Conservation (phyloP, 2,797 vertebrate species). For the Chromobotia macracanthus region DNA sequence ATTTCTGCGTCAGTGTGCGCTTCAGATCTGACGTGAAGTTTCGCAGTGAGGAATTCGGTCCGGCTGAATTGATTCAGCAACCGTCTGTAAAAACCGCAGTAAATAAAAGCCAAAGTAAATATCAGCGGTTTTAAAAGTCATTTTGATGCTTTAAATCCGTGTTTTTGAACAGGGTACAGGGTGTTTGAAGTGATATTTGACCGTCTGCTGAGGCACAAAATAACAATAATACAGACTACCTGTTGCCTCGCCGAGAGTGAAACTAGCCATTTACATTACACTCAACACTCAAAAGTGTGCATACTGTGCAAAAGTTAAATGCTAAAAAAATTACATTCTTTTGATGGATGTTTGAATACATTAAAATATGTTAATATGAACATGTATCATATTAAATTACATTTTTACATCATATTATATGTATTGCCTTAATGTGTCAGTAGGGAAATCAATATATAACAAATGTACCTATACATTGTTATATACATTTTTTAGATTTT, state of each 20-base stretch:
- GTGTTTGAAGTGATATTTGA: neutral
- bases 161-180: neutral
- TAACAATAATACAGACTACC: neutral
- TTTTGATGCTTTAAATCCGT: neutral
- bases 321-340: neutral
- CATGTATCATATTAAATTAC: too few species aligned
- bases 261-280: neutral
- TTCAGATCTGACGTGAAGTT: slow-evolving; percentile 18
- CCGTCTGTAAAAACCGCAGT: neutral
- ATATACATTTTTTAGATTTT: too few species aligned
- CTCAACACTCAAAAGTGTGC: too few species aligned
- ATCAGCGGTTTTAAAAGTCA: neutral
- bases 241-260: neutral
- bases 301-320: too few species aligned
- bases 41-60: neutral
- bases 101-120: slow-evolving; percentile 8
- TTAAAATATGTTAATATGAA: too few species aligned
- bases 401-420: too few species aligned
- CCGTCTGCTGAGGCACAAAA: slow-evolving; percentile 6
- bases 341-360: too few species aligned
- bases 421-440: neutral
- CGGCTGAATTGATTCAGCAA: neutral
- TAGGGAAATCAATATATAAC: neutral
- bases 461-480: too few species aligned
- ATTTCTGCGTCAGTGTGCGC: neutral